Evolutionary conservation across 2,888 invertebrate species (phyloP), one percentile per base, ranked within the genome.

Genomic region (Cryptus armator): DNA sequence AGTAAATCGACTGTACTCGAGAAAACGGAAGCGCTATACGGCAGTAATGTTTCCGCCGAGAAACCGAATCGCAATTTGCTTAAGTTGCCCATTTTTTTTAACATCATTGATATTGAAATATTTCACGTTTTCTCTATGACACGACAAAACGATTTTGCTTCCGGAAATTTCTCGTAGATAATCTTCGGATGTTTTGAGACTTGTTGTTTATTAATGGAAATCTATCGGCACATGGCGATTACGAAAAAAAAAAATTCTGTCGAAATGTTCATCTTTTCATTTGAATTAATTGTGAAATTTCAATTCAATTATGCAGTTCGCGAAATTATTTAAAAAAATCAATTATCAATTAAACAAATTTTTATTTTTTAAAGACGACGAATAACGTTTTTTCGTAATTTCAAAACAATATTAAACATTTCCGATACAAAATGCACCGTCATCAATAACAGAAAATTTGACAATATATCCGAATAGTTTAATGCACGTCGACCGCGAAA

Each of bases 21-120:
- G 68, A 84, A 81, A 81, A 81, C 77, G 71, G 32, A 70, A 77
- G 74, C 76, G 76, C 76, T 68, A 51, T 56, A 53, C 74, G 72
- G 67, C 51, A 9, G 62, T 53, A 46, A 56, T 46, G 43, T 56
- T 64, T 32, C 37, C 24, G 10, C 64, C 4, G 19, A 19, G 16
- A 64, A 12, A 48, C 51, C 9, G 14, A 71, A 56, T 53, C 19
- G 43, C 56, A 71, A 53, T 71, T 37, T 53, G 56, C 32, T 43
- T 7, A 14, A 32, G 1, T 44, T 12, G 46, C 62, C 24, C 3
- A 0, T 0, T 72, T 24, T 10, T 75, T 66, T 75, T 64, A 46
- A 44, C 43, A 16, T 46, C 32, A 1, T 37, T 1, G 37, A 37
- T 9, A 37, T 37, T 37, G 43, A n/a, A 43, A 32, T 66, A 51